Evolutionary conservation across 2,888 invertebrate genomes (phyloP), one percentile per base, ranked within the genome.

Genomic region (Cataglyphis livida): DNA sequence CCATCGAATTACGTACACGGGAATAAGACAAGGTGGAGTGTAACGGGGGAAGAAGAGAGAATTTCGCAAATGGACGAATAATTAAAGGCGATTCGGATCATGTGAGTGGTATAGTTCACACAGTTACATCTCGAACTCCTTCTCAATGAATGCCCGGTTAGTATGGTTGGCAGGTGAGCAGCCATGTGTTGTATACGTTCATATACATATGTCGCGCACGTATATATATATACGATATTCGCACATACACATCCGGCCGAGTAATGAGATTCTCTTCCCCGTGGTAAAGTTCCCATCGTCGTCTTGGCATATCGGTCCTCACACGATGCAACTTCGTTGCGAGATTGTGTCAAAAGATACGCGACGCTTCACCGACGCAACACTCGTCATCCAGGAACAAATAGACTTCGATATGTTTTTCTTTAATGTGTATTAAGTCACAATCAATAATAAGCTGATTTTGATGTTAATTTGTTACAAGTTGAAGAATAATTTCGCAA

Each of bases 221-320:
- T 28, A 28, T 28, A 28, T 28, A 28, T 28, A 28, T 28, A 28
- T 28, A 48, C n/a, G 6, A 1, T 18, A 6, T 48, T 48, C 51
- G 51, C 51, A 51, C 51, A n/a, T 51, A 51, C n/a, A 51, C 51
- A 51, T n/a, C 51, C n/a, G n/a, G 7, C 32, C 85, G 87, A 81
- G 85, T 88, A 91, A 91, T 91, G 86, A 88, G 91, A 91, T 90
- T 65, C 73, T 85, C 87, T 92, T 91, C 92, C 91, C 91, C 93
- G 92, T 93, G 93, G 93, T 93, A 93, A 93, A 93, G 93, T 93
- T 93, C 93, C 90, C 93, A 93, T 92, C 89, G 86, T 81, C 85
- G 62, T 35, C 70, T 18, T 65, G 81, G 79, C 65, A 64, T 88
- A 91, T 90, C 84, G 87, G 85, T 88, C 86, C 84, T 86, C 90